Conservation (phyloP, 2,888 invertebrate species). For the Diploptera punctata region DNA sequence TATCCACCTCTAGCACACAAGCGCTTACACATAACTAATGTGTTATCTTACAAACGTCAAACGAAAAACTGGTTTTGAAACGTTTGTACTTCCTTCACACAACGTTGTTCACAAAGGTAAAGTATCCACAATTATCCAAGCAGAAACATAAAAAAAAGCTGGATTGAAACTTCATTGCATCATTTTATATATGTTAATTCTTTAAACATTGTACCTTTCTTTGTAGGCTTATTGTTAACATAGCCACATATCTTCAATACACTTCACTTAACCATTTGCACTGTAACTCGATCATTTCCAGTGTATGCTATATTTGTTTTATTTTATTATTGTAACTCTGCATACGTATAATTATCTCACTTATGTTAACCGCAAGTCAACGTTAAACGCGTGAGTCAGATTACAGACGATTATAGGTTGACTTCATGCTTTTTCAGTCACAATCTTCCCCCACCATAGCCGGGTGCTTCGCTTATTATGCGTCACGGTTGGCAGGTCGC, state of each 20-base stretch:
- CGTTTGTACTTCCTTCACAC: neutral
- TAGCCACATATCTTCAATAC: neutral
- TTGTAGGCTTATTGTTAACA: neutral
- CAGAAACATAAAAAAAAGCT: too few species aligned
- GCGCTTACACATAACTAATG: neutral
- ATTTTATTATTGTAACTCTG: neutral
- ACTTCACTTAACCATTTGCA: too few species aligned
- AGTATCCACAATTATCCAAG: too few species aligned
- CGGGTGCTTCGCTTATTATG: constrained; percentile 25
- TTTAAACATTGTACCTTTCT: too few species aligned
- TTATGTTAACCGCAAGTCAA: neutral
- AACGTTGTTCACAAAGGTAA: too few species aligned
- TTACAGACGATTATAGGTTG: constrained; percentile 20
- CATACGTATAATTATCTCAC: neutral
- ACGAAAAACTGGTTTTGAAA: constrained; percentile 4
- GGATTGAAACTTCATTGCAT: too few species aligned
- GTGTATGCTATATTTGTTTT: neutral
- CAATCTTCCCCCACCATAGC: neutral
- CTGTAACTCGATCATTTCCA: neutral
- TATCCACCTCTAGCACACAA: neutral
- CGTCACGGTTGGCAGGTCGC: constrained; percentile 30
- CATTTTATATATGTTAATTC: too few species aligned
- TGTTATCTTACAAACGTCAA: constrained; percentile 5
- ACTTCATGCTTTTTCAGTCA: constrained; percentile 28
- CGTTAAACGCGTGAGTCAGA: constrained; percentile 1